phyloP scores from a whole-genome alignment of 2,888 invertebrate genomes.

The Patella caerulea region DNA sequence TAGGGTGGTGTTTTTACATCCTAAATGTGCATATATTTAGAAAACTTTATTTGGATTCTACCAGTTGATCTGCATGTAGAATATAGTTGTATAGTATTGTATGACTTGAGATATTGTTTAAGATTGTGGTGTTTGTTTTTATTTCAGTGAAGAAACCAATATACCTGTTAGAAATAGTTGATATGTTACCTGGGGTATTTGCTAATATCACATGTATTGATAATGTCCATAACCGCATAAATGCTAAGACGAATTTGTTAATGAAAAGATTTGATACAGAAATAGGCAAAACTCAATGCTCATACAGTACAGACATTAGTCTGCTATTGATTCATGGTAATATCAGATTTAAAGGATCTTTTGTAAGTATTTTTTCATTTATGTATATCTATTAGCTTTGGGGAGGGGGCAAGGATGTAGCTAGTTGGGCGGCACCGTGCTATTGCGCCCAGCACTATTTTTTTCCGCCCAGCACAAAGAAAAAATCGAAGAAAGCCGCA shows the following conservation, averaged over 20 bases:
- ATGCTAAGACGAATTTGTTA: constrained; percentile 36
- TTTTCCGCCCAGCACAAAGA: no score
- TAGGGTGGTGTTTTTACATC: no score
- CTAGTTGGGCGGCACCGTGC: no score
- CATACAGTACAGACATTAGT: constrained; percentile 25
- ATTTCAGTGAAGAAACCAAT: constrained; percentile 28
- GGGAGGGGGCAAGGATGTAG: no score
- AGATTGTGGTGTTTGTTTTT: not conserved
- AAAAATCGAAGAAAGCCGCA: no score
- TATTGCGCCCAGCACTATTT: no score
- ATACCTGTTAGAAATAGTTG: constrained; percentile 31
- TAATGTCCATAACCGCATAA: constrained; percentile 34
- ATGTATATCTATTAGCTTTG: not conserved
- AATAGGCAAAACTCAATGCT: constrained; percentile 25
- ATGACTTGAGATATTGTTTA: not conserved
- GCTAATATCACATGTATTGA: constrained; percentile 36
- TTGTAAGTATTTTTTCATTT: constrained; percentile 22
- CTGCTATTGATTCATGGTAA: constrained; percentile 33
- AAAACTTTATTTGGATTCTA: no score
- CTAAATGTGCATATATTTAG: no score
- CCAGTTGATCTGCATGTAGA: no score
- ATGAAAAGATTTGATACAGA: constrained; percentile 28
- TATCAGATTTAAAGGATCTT: constrained; percentile 31
- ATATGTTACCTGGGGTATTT: constrained; percentile 35
- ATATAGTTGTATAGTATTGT: no score